Evolutionary conservation across 2,888 invertebrate genomes (phyloP).

Genomic region (Hemicrepidius hirtus): DNA sequence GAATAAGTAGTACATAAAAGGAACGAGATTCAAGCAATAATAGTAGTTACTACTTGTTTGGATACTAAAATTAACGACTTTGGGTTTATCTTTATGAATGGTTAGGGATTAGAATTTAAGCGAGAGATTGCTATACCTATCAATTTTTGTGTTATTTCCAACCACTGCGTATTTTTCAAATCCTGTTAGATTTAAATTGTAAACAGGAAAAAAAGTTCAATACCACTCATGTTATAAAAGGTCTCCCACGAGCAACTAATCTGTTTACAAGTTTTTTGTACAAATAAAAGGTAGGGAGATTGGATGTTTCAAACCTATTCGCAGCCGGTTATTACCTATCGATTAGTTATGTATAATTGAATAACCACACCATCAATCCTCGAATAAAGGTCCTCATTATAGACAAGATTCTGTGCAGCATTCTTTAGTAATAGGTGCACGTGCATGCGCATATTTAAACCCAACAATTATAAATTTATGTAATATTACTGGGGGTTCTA

Average conservation of each 20-base stretch:
- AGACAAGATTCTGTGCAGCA: not conserved
- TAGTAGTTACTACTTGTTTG: not conserved
- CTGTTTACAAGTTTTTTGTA: constrained; percentile 3
- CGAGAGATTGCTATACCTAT: too few relatives aligned
- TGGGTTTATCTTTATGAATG: too few relatives aligned
- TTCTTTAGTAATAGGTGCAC: constrained; percentile 20
- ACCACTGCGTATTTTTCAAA: too few relatives aligned
- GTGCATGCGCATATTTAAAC: constrained; percentile 10
- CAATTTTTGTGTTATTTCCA: too few relatives aligned
- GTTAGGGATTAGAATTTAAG: too few relatives aligned
- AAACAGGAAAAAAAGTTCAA: too few relatives aligned
- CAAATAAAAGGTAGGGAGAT: not conserved
- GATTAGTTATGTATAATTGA: constrained; percentile 13
- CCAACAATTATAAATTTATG: constrained; percentile 20
- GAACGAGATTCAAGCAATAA: constrained; percentile 9
- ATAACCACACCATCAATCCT: constrained; percentile 3
- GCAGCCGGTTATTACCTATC: constrained; percentile 1
- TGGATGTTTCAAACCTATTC: not conserved
- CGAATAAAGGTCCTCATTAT: constrained; percentile 13
- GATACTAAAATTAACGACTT: too few relatives aligned
- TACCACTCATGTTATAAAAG: too few relatives aligned
- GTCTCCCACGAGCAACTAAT: too few relatives aligned
- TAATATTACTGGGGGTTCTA: not conserved
- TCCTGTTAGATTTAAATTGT: too few relatives aligned
- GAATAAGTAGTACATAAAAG: not conserved